Evolutionary conservation across 1,140 invertebrate genomes (phyloP), one percentile per base, ranked within the genome.

Genomic region (Papilio machaon): DNA sequence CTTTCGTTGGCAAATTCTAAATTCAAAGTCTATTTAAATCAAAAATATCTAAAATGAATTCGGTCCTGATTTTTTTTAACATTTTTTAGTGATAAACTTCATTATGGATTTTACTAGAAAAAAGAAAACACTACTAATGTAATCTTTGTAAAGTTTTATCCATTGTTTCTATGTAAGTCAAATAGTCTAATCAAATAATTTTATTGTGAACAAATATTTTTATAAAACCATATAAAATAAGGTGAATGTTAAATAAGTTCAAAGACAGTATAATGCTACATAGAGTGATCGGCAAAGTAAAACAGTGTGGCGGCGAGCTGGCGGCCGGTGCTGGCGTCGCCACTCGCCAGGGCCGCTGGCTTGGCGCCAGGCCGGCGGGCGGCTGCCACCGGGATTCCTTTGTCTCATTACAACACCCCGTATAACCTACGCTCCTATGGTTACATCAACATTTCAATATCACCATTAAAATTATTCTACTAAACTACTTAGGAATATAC

Each of bases 331-430:
- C 64, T 38, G 91, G 91, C 90, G 90, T 90, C 64, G 64, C 64
- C 64, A 35, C 64, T 70, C 64, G 64, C 64, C 60, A 30, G 60
- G 60, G 60, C 60, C 60, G 60, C 92, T 94, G 93, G 93, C 92
- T 85, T 89, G 93, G 92, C 93, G 93, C 93, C 93, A 94, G 93
- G 93, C 93, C 87, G 93, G 93, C 93, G 93, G 91, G 90, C 91
- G 91, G 92, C 92, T 85, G 90, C 85, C 89, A 88, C 87, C 89
- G 93, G 93, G 92, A 94, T 94, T 94, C 93, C 93, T 94, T 94
- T 94, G 93, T 94, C 89, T 94, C 91, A 91, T 88, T 89, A 89
- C 85, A 79, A 46, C 43, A 76, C 47, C 64, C 30, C 64, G 64
- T 35, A 70, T 70, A 35, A 35, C 15, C 23, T 23, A 70, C 30